Percentiles rank a stretch among this genome's conserved stretches.
These are phyloP conservation scores for Ifrita kowaldi DNA, from an alignment of 2,113 vertebrate genomes.

Conservation along the genomic window DNA sequence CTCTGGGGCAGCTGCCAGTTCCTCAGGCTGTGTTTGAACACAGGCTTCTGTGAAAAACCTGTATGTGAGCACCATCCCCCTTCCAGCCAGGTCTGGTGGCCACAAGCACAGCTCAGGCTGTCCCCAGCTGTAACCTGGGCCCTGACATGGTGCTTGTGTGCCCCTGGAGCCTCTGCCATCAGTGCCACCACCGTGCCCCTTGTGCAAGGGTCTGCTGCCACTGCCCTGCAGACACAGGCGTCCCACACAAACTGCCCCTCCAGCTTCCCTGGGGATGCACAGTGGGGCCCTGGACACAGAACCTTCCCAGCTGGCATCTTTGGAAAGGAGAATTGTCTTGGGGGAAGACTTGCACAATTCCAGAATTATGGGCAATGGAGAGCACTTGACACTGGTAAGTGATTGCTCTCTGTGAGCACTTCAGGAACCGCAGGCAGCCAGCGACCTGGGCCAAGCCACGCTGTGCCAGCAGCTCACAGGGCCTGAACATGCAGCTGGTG, in stretches of 20 bases:
- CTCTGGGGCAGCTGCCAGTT: not conserved
- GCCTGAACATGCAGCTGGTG: not conserved
- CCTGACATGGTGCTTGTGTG: accelerated
- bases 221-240: not conserved
- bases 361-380: not conserved
- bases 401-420: not conserved
- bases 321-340: not conserved
- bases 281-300: too few relatives aligned
- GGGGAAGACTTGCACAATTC: not conserved
- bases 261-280: not conserved
- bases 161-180: not conserved
- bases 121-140: not conserved
- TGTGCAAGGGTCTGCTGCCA: not conserved
- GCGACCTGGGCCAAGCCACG: accelerated
- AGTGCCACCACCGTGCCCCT: accelerated
- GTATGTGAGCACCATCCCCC: not conserved
- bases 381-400: not conserved
- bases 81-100: not conserved
- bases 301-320: not conserved
- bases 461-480: not conserved
- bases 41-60: not conserved
- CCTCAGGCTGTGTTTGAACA: not conserved
- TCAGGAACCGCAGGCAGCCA: accelerated
- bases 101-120: not conserved
- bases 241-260: not conserved